Base-by-base conservation (phyloP, 2,797 vertebrate genomes). In the Australoheros facetus region DNA sequence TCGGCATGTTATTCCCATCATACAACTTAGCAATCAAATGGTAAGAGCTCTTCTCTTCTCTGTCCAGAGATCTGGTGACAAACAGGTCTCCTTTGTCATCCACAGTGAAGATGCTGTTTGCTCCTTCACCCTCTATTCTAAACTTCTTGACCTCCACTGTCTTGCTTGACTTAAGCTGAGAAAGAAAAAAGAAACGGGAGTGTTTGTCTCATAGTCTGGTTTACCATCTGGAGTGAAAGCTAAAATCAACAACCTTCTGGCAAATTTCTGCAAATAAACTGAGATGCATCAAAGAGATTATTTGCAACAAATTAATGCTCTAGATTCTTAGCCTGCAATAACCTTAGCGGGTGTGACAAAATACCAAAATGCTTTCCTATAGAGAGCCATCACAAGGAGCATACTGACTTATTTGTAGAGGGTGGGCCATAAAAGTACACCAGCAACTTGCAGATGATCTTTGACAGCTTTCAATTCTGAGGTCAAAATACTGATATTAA, bases 111-210 rank as follows among this genome's bases (percentile, higher is more conserved):
- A 93, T 91, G 56, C 19, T 39, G 57, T 92, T 85, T 2, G 94
- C 95, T 54, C 96, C 96, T 16, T 96, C 93, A 7, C 96, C 96
- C 1, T 78, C 55, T 3, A 96, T 94, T 19, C 19, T 37, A 11
- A 89, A 96, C 0, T 1, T 75, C 57, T 86, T 89, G 21, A 55
- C 78, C 1, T 26, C 6, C 17, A 45, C n/a, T 0, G 0, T 60
- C 56, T 80, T 8, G 39, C 70, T 93, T 6, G 95, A 95, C 56
- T 85, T 91, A 9, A 96, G 90, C 96, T 96, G 81, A 23, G 26
- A 64, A 82, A 71, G 28, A 76, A 45, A 51, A 4, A 11, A 26
- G 26, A 26, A 77, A 39, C 9, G 30, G 0, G 2, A n/a, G 32
- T 26, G 21, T 48, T 21, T 32, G 28, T 16, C 7, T 32, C 2